These are phyloP conservation scores for Dasyprocta punctata DNA, from an alignment of 2,113 vertebrate species.

Conservation along the genomic window DNA sequence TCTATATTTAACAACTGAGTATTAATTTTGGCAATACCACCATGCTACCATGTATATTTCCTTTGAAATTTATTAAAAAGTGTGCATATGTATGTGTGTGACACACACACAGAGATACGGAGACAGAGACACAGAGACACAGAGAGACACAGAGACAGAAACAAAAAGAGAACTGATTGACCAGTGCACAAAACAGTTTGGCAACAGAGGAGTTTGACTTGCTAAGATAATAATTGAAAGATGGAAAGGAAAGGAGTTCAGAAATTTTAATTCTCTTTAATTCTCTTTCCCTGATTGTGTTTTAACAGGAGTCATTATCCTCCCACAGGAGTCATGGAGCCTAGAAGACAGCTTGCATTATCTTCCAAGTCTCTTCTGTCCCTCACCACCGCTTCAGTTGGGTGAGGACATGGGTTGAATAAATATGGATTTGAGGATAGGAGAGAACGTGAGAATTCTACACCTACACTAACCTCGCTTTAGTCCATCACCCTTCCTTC, in stretches of 20 bases:
- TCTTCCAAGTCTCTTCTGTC: accelerated
- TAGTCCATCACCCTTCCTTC: background rate
- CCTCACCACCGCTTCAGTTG: background rate
- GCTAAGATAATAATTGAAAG: slow-evolving; percentile 54
- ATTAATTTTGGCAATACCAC: background rate
- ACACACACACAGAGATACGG: background rate
- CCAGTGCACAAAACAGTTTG: background rate
- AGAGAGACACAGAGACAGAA: background rate
- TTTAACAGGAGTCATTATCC: slow-evolving; percentile 23
- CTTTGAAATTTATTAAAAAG: background rate
- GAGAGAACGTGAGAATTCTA: background rate
- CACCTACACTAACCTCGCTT: background rate
- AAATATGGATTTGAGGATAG: background rate
- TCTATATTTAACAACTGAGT: background rate
- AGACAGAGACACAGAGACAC: background rate
- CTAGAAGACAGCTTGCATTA: background rate
- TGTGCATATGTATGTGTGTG: background rate
- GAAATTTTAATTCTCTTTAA: background rate
- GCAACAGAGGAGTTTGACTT: background rate
- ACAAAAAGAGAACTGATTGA: background rate
- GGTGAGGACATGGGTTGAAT: background rate
- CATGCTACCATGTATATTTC: background rate
- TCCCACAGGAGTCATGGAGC: slow-evolving; percentile 27
- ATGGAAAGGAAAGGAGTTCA: background rate
- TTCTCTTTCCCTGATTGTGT: slow-evolving; percentile 5